Conservation (phyloP, 2,113 vertebrate species). For the Hydrochoerus hydrochaeris region DNA sequence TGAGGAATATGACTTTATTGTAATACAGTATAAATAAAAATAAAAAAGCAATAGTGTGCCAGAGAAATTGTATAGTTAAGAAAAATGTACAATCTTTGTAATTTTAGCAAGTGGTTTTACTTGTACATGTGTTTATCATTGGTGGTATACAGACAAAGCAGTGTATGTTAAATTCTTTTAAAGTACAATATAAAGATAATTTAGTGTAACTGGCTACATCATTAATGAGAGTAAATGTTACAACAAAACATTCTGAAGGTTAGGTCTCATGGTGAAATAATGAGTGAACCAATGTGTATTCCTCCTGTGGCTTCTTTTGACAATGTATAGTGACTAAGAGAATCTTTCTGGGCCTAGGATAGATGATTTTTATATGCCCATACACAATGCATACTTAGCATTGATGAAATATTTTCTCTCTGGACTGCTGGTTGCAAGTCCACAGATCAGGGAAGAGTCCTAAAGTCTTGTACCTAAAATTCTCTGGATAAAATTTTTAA, state of each 20-base stretch:
- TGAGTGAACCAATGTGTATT: neutral
- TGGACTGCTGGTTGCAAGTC: neutral
- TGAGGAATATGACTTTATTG: neutral
- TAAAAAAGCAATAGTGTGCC: neutral
- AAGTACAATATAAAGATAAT: neutral
- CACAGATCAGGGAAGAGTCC: neutral
- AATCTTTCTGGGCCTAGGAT: neutral
- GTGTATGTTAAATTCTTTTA: neutral
- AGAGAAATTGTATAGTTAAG: neutral
- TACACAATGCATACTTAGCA: neutral
- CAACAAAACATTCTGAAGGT: neutral
- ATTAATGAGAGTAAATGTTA: neutral
- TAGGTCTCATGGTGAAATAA: neutral
- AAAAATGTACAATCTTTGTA: neutral
- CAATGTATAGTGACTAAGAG: no score
- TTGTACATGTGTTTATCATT: neutral
- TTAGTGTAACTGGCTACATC: neutral
- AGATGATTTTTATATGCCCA: neutral
- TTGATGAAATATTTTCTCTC: no score
- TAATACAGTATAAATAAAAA: neutral
- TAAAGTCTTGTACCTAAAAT: neutral
- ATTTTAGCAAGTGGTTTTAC: neutral
- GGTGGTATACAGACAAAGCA: neutral
- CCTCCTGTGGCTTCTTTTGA: neutral
- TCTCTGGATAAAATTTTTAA: neutral